Evolutionary conservation across 2,797 vertebrate genomes (phyloP), one percentile per base, ranked within the genome.

Genomic region (Eurystomus glaucurus): DNA sequence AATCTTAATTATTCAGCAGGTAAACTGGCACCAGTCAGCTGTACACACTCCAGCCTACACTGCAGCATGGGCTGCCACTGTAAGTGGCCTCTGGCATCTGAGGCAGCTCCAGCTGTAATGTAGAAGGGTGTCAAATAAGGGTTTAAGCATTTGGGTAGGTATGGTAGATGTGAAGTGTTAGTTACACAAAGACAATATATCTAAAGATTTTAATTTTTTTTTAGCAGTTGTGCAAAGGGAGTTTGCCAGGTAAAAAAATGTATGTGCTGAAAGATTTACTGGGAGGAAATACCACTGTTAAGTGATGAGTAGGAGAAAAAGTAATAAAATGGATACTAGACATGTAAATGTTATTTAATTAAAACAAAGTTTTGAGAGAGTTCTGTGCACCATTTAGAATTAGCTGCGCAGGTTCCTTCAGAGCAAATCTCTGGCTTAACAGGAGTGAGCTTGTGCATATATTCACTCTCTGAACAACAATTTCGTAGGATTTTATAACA

Each of bases 21-120:
- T 21, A 8, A 39, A 46, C n/a, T 4, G 1, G 15, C 19, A 61
- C 26, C 46, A 15, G 43, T 2, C 35, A 45, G 14, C 28, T 1
- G 0, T 15, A 51, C 23, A 5, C 37, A 41, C 50, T 37, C 3
- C 78, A 66, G 50, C 52, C 31, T 51, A 43, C 0, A 0, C 22
- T n/a, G 29, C 46, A 65, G 35, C 37, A 18, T 3, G 9, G 50
- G 41, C 25, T 54, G 58, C 8, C 0, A 2, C 25, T n/a, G 29
- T 11, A 35, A 71, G 8, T 2, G 51, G 43, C 54, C 46, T 26
- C 31, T 1, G 0, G 39, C 1, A 0, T 7, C 39, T 18, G 20
- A 50, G 17, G 46, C 74, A 79, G 14, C 35, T 33, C 39, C 4
- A 7, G 26, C 11, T 18, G 55, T 41, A 66, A 37, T 4, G 29